Evolutionary conservation across 2,797 vertebrate genomes (phyloP).

Genomic region (Sebastes vulpes): DNA sequence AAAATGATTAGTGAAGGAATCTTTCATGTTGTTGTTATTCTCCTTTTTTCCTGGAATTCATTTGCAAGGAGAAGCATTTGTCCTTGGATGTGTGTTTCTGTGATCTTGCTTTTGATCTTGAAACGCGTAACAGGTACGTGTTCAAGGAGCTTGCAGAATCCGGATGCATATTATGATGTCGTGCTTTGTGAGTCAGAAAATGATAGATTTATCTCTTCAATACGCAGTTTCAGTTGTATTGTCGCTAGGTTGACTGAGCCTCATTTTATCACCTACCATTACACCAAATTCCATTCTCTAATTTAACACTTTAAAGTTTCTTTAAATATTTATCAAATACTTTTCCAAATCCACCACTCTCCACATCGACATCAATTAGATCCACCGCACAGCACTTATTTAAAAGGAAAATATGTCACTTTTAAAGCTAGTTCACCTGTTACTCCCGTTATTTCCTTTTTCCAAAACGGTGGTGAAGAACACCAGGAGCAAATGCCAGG

Average conservation of each 20-base stretch:
- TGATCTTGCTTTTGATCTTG: conserved; percentile 52
- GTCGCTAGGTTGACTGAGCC: background rate
- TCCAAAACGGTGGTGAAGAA: too few relatives aligned
- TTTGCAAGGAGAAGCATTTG: conserved; percentile 17
- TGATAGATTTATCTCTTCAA: background rate
- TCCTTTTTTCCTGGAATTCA: conserved; percentile 44
- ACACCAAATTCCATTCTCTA: background rate
- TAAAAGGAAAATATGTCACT: too few relatives aligned
- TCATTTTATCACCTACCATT: background rate
- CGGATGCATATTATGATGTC: background rate
- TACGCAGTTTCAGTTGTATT: background rate
- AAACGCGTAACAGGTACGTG: conserved; percentile 14
- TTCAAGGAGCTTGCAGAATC: background rate
- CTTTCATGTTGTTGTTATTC: conserved; percentile 59
- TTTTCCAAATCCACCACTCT: too few relatives aligned
- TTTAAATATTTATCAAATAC: background rate
- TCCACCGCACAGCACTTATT: too few relatives aligned
- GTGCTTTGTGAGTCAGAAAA: background rate
- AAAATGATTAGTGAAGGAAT: conserved; percentile 79
- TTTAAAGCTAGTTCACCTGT: too few relatives aligned
- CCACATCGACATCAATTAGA: too few relatives aligned
- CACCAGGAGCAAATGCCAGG: too few relatives aligned
- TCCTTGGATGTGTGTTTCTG: conserved; percentile 42
- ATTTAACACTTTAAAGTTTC: background rate
- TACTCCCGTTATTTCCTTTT: too few relatives aligned